phyloP scores from a whole-genome alignment of 2,888 invertebrate species.

The Nymphalis c-album region DNA sequence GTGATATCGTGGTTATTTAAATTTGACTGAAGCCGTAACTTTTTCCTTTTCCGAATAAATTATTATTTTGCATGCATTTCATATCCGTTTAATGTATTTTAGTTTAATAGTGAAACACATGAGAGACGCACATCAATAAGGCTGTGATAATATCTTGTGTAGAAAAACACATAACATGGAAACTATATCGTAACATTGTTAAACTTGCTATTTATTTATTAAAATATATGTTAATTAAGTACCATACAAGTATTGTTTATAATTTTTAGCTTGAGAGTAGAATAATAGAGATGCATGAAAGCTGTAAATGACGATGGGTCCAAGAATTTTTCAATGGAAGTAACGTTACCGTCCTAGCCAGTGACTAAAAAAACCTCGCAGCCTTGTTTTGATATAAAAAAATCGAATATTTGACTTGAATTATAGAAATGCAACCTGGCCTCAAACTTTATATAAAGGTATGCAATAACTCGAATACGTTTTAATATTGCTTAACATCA shows the following conservation, averaged over 20 bases:
- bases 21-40: not conserved
- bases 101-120: slow-evolving; percentile 42
- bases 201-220: slow-evolving; percentile 44
- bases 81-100: slow-evolving; percentile 42
- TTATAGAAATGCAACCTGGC: not conserved
- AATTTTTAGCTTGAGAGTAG: slow-evolving; percentile 59
- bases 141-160: slow-evolving; percentile 75
- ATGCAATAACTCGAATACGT: slow-evolving; percentile 41
- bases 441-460: not conserved
- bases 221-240: slow-evolving; percentile 48
- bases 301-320: slow-evolving; percentile 49
- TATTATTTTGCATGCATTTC: slow-evolving; percentile 44
- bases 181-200: slow-evolving; percentile 61
- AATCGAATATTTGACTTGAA: slow-evolving; percentile 10
- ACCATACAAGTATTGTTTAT: slow-evolving; percentile 76
- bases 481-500: not conserved
- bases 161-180: slow-evolving; percentile 43
- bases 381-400: slow-evolving; percentile 11
- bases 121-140: slow-evolving; percentile 72
- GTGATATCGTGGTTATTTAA: slow-evolving; percentile 1
- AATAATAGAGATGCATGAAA: slow-evolving; percentile 57
- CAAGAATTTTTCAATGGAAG: slow-evolving; percentile 46
- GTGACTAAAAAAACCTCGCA: slow-evolving; percentile 49
- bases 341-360: slow-evolving; percentile 71
- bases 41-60: not conserved